Evolutionary conservation across 2,797 vertebrate genomes (phyloP).

Genomic region (Toxotes lorentzi): DNA sequence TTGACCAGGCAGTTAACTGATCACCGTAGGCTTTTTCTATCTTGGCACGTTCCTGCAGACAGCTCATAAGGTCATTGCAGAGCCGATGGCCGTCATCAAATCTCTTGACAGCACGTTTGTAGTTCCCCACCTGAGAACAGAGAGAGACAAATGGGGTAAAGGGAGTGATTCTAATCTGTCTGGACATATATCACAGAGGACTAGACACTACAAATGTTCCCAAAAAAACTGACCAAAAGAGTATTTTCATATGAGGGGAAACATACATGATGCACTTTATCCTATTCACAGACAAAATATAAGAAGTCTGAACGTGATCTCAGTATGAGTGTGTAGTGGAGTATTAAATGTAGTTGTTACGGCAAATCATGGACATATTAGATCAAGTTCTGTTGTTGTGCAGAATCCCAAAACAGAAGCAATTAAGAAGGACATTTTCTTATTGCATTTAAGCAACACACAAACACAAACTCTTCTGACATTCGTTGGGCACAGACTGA

Average conservation of each 20-base stretch:
- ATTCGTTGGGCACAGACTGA: too few relatives aligned
- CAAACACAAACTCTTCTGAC: too few relatives aligned
- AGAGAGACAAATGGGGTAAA: neutral
- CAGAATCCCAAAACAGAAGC: too few relatives aligned
- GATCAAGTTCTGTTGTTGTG: neutral
- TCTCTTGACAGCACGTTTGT: conserved; percentile 96
- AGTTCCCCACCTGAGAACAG: conserved; percentile 93
- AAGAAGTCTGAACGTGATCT: neutral
- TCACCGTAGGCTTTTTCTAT: conserved; percentile 96
- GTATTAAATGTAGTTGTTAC: neutral
- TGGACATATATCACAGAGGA: neutral
- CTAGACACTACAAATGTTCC: neutral
- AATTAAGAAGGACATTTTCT: too few relatives aligned
- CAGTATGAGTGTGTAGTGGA: neutral
- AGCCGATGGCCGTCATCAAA: conserved; percentile 96
- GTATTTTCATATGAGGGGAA: too few relatives aligned
- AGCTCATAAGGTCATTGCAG: conserved; percentile 97
- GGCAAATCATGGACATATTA: neutral
- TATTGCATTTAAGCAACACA: too few relatives aligned
- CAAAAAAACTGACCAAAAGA: neutral
- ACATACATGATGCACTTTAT: neutral
- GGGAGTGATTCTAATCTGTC: neutral
- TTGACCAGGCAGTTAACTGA: conserved; percentile 96
- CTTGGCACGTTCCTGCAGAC: conserved; percentile 96
- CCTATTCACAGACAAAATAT: neutral